A percentile compares a stretch with the other conserved stretches of the same genome.
phyloP scores from a whole-genome alignment of 2,797 vertebrate genomes.

The Tarsius wallacei region DNA sequence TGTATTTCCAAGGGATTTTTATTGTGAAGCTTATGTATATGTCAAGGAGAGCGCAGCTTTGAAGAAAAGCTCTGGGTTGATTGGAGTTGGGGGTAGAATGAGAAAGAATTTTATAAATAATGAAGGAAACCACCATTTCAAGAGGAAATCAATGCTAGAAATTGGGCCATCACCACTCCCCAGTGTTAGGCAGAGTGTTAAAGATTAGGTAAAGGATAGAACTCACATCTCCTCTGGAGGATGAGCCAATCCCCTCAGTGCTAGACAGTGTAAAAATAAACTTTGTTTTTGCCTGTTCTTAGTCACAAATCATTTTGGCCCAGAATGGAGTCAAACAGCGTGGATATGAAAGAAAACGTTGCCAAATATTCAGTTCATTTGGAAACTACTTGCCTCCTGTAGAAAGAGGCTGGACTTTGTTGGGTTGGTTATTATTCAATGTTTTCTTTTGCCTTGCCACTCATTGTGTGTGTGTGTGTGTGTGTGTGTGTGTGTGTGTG shows the following conservation, averaged over 20 bases:
- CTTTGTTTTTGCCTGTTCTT: background rate
- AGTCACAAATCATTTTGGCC: background rate
- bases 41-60: background rate
- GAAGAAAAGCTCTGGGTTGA: background rate
- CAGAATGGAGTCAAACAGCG: background rate
- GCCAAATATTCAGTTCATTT: background rate
- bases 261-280: constrained; percentile 3
- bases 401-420: background rate
- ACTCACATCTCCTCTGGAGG: background rate
- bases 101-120: background rate
- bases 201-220: constrained; percentile 13
- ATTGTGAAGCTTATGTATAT: background rate
- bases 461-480: background rate
- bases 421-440: background rate
- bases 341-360: background rate
- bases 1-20: background rate
- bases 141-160: background rate
- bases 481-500: background rate
- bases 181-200: background rate
- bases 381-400: background rate
- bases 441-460: background rate
- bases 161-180: background rate
- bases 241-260: background rate
- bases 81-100: background rate
- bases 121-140: background rate